Evolutionary conservation across 2,797 vertebrate species (phyloP).

Genomic region (Ctenochaetus hawaiiensis): DNA sequence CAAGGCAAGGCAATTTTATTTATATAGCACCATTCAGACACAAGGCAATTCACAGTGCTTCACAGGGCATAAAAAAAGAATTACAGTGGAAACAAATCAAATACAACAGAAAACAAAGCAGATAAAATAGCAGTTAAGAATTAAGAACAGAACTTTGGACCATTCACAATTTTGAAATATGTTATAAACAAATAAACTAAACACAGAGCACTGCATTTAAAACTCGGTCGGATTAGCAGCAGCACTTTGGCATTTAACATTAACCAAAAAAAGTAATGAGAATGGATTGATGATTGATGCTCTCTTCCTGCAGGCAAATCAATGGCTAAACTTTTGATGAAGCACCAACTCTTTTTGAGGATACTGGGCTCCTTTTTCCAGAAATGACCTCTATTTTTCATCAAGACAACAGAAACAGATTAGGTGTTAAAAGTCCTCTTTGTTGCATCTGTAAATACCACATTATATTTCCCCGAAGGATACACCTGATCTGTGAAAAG

Average conservation of each 20-base stretch:
- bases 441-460: slow-evolving; percentile 71
- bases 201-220: neutral
- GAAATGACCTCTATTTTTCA: slow-evolving; percentile 61
- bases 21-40: too few species aligned
- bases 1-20: too few species aligned
- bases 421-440: slow-evolving; percentile 48
- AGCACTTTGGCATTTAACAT: slow-evolving; percentile 8
- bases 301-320: slow-evolving; percentile 23
- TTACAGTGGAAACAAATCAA: too few species aligned
- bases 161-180: neutral
- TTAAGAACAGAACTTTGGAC: too few species aligned
- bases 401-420: slow-evolving; percentile 63
- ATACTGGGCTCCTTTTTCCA: slow-evolving; percentile 30
- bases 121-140: too few species aligned
- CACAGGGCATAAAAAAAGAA: too few species aligned
- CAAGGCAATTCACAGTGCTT: too few species aligned
- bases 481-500: slow-evolving; percentile 55
- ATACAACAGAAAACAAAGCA: too few species aligned
- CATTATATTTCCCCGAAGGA: slow-evolving; percentile 68
- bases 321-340: slow-evolving; percentile 55
- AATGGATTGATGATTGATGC: slow-evolving; percentile 41
- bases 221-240: slow-evolving; percentile 1
- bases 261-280: slow-evolving; percentile 24
- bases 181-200: neutral
- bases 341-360: slow-evolving; percentile 34